Base-by-base conservation (phyloP, 2,888 invertebrate genomes). In the Drosophila neutralis region DNA sequence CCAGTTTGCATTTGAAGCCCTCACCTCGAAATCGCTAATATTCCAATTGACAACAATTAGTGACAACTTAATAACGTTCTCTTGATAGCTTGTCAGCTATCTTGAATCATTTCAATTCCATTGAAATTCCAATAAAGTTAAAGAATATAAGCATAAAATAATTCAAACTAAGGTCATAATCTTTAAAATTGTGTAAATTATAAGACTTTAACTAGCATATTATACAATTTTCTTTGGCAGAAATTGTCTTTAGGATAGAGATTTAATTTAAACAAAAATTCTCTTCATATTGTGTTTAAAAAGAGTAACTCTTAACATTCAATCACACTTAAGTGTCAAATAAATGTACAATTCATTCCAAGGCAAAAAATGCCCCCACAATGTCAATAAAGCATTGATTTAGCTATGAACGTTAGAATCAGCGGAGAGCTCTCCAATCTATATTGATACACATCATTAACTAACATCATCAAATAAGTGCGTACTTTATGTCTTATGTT, bases 1-100 rank as follows among this genome's bases (percentile, higher is more conserved):
- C 24, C 66, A 42, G 51, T 13, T 53, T 51, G 52, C n/a, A 49
- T 61, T 45, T 49, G 27, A n/a, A 61, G 15, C 51, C 27, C 52
- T 33, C 7, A 29, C 72, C 56, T 18, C 35, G 11, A 13, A 33
- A 58, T 33, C 24, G 70, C 38, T 54, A 49, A 58, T 42, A 54
- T 27, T 33, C 40, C 33, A 31, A 49, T 0, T n/a, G 40, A 63
- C 36, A 49, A 45, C 15, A 18, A 5, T 8, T n/a, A 8, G 24
- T 58, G 54, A 35, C 31, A 69, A 59, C 21, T 38, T 3, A 52
- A 21, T 38, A 33, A 33, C 24, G n/a, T 36, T 54, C 27, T 40
- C 27, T 69, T 35, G 40, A 38, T 27, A 4, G 35, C 31, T 45
- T 24, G 6, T 38, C 36, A 54, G n/a, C 33, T 52, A 8, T 35